Percentiles rank a stretch among this genome's conserved stretches.
Conservation (phyloP, 2,113 vertebrate species). For the Mixornis gularis region DNA sequence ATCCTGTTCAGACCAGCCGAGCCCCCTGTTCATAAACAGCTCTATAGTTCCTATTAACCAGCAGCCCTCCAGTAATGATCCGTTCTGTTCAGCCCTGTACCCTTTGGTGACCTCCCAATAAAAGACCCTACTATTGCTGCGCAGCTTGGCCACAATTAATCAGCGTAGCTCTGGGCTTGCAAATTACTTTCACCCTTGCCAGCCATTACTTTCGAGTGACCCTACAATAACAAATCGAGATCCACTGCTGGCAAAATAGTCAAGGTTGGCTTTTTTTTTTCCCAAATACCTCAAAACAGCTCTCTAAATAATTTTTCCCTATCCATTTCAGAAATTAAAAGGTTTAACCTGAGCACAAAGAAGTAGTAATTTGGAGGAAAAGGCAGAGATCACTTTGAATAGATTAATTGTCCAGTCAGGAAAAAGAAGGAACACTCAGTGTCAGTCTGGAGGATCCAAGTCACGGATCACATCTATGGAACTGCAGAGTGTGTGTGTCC, state of each 20-base stretch:
- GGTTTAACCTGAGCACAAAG: background rate
- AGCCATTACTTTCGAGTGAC: slow-evolving; percentile 12
- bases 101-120: slow-evolving; percentile 51
- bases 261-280: background rate
- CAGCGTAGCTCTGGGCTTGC: slow-evolving; percentile 12
- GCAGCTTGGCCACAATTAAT: slow-evolving; percentile 46
- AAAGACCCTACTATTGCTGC: slow-evolving; percentile 33
- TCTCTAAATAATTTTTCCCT: background rate
- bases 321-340: background rate
- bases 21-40: slow-evolving; percentile 48
- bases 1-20: slow-evolving; percentile 48
- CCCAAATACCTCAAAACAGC: background rate
- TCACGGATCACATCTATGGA: background rate
- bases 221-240: slow-evolving; percentile 20
- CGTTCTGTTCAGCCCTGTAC: slow-evolving; percentile 7
- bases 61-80: slow-evolving; percentile 40
- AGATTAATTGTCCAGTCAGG: background rate
- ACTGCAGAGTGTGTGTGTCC: background rate
- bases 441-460: background rate
- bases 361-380: background rate
- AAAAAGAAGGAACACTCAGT: background rate
- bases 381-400: background rate
- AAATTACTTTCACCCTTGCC: slow-evolving; percentile 42
- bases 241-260: background rate
- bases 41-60: slow-evolving; percentile 47